Evolutionary conservation across 2,888 invertebrate species (phyloP), one percentile per base, ranked within the genome.

Genomic region (Bursaphelenchus okinawaensis): DNA sequence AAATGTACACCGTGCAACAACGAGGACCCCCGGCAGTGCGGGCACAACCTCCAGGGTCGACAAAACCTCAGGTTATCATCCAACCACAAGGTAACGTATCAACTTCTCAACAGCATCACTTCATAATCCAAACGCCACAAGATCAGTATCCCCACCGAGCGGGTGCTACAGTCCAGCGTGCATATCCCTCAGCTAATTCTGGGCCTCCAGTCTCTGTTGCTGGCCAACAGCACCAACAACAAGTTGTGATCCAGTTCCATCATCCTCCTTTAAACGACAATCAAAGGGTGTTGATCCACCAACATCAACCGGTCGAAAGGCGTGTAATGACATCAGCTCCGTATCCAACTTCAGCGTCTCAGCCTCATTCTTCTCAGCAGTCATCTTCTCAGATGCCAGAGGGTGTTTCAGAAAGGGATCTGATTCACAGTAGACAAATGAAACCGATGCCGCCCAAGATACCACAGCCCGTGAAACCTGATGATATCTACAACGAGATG

Each of bases 401-500:
- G 12, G 40, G 40, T 16, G 40, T 12, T 1, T n/a, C 40, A n/a
- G 40, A 40, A 40, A 40, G 40, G n/a, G 16, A 12, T 16, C 16
- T 16, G n/a, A 40, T 40, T 16, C 16, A n/a, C 16, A 40, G 6
- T n/a, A 40, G 40, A 6, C 12, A 12, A 1, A n/a, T 40, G 40
- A 40, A 40, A 40, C 40, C 12, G n/a, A 12, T 16, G n/a, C 40
- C 40, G 40, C 16, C 40, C 12, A 40, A 40, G n/a, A 40, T 7
- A 3, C 59, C 52, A 2, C 50, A n/a, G 2, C 2, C 40, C 1
- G 28, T 59, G 1, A 59, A 59, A 7, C 51, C 22, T 12, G 60
- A 59, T 20, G 60, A 59, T 20, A 22, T 28, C 20, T 59, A 40
- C 60, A 50, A 40, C 51, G 60, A 59, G 16, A 19, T 4, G 26